Evolutionary conservation across 1,140 invertebrate genomes (phyloP).

Genomic region (Listronotus oregonensis): DNA sequence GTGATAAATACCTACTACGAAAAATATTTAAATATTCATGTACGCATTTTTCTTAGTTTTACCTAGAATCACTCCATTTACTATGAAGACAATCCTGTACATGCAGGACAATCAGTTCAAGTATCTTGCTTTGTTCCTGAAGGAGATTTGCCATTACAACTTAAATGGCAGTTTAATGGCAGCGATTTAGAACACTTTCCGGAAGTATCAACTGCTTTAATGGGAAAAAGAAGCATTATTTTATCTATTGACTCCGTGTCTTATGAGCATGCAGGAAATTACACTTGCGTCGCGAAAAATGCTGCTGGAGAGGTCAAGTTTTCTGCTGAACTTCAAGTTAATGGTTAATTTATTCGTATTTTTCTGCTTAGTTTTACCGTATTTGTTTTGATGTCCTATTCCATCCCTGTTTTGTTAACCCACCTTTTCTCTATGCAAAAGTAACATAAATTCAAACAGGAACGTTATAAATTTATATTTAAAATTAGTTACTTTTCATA

Average conservation of each 20-base stretch:
- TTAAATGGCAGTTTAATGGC: slow-evolving; percentile 70
- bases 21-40: neutral
- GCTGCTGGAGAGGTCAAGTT: slow-evolving; percentile 62
- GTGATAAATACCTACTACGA: neutral
- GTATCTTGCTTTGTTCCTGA: slow-evolving; percentile 74
- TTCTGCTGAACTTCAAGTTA: slow-evolving; percentile 41
- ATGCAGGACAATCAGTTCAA: slow-evolving; percentile 73
- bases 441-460: too few species aligned
- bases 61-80: slow-evolving; percentile 66
- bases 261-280: slow-evolving; percentile 68
- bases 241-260: slow-evolving; percentile 74
- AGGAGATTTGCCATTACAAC: slow-evolving; percentile 70
- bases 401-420: too few species aligned
- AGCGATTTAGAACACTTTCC: slow-evolving; percentile 56
- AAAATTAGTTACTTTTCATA: too few species aligned
- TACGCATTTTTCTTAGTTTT: neutral
- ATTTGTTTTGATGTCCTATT: slow-evolving; percentile 10
- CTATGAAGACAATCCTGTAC: slow-evolving; percentile 68
- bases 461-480: too few species aligned
- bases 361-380: neutral
- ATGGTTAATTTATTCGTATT: slow-evolving; percentile 35
- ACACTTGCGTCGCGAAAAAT: slow-evolving; percentile 71
- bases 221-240: slow-evolving; percentile 52
- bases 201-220: slow-evolving; percentile 57
- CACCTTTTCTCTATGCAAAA: too few species aligned